phyloP scores from a whole-genome alignment of 2,113 vertebrate genomes.

The Heloderma charlesbogerti region DNA sequence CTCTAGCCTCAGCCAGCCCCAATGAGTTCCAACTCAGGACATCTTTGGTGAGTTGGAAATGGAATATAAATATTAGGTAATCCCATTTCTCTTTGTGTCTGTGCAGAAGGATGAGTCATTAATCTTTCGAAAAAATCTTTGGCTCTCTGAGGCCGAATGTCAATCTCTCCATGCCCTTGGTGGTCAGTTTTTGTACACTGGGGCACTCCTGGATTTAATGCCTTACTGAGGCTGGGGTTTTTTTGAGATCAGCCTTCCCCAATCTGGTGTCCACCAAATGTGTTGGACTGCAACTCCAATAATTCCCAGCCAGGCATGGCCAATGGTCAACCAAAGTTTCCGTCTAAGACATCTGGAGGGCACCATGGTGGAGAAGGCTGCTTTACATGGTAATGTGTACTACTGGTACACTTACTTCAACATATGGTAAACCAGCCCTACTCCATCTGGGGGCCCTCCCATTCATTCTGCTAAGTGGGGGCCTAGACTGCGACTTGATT shows the following conservation, averaged over 20 bases:
- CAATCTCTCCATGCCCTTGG: neutral
- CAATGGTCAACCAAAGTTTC: no score
- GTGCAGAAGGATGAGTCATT: neutral
- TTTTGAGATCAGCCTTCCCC: no score
- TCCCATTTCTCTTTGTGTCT: neutral
- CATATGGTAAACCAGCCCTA: neutral
- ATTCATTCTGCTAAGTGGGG: neutral
- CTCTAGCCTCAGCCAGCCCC: neutral
- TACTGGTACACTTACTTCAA: neutral
- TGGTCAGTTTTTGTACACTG: no score
- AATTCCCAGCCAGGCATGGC: no score
- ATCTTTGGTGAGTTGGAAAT: neutral
- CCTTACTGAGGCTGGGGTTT: no score
- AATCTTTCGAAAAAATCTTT: neutral
- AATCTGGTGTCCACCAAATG: no score
- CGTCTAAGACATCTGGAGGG: no score
- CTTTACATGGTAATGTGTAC: neutral
- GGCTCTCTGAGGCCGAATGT: neutral
- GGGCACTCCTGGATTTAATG: neutral
- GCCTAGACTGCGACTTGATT: neutral
- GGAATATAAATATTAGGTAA: neutral
- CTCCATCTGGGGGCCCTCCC: neutral
- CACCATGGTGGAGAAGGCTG: no score
- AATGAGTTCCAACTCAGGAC: no score
- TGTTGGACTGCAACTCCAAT: no score